A percentile compares a stretch with the other conserved stretches of the same genome.
These are phyloP conservation scores for Leptarthrus brevirostris DNA, from an alignment of 2,888 invertebrate genomes.

Conservation along the genomic window DNA sequence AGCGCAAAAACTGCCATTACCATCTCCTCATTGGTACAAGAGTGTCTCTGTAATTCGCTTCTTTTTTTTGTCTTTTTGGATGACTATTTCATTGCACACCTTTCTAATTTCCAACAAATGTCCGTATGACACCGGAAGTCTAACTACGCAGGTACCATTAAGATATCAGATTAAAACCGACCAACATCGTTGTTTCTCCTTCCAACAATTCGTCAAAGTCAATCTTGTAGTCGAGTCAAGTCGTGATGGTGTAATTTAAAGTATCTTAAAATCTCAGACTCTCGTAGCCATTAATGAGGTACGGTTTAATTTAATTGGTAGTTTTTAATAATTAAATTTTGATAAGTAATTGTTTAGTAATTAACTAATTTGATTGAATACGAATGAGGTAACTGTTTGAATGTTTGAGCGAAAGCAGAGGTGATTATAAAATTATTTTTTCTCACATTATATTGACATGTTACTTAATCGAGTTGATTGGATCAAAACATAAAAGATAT, in stretches of 20 bases:
- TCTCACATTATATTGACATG: no score
- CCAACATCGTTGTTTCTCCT: neutral
- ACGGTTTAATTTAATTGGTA: no score
- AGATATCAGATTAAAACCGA: slow-evolving; percentile 13
- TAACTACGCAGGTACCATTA: neutral
- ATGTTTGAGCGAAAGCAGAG: no score
- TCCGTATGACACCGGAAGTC: slow-evolving; percentile 15
- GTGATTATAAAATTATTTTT: no score
- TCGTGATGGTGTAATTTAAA: slow-evolving; percentile 4
- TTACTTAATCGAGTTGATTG: no score
- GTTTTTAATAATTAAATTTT: no score
- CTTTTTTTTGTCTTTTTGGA: neutral
- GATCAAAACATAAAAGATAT: no score
- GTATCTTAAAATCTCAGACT: no score
- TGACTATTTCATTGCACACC: neutral
- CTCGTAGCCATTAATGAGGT: no score
- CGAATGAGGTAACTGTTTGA: no score
- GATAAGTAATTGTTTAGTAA: no score
- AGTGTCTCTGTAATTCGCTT: neutral
- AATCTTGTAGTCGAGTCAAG: neutral
- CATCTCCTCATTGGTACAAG: neutral
- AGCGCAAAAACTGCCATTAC: slow-evolving; percentile 3
- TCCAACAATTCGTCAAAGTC: slow-evolving; percentile 10
- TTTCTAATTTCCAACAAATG: slow-evolving; percentile 17
- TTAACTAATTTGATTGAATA: no score